Evolutionary conservation across 2,797 vertebrate species (phyloP).

Genomic region (Spea hammondii): DNA sequence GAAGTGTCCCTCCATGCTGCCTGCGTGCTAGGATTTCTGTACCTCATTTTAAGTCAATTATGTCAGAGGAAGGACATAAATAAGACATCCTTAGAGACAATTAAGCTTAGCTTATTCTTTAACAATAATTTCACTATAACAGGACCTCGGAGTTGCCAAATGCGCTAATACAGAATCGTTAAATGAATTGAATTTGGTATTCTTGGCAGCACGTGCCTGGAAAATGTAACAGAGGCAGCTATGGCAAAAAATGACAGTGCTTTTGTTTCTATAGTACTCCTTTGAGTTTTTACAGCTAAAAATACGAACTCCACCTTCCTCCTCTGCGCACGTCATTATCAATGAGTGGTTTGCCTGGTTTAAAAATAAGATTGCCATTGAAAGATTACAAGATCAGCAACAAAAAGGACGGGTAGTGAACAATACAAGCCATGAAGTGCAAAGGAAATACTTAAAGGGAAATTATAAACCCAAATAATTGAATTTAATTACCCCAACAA

Average conservation of each 20-base stretch:
- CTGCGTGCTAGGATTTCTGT: too few species aligned
- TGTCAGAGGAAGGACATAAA: background rate
- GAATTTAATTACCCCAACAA: too few species aligned
- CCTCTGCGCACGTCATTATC: conserved; percentile 19
- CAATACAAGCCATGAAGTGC: too few species aligned
- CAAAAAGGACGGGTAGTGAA: background rate
- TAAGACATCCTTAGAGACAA: background rate
- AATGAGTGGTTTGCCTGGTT: conserved; percentile 29
- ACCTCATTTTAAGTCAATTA: too few species aligned
- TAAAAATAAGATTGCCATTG: conserved; percentile 29
- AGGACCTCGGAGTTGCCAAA: conserved; percentile 15
- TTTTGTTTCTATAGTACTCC: conserved; percentile 34
- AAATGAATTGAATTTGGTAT: conserved; percentile 39
- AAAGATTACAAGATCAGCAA: background rate
- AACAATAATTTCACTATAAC: background rate
- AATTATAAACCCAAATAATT: too few species aligned
- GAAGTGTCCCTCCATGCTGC: too few species aligned
- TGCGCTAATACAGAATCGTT: conserved; percentile 32
- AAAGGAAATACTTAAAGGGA: too few species aligned
- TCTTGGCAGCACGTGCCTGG: conserved; percentile 21
- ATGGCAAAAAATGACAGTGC: background rate
- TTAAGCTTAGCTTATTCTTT: background rate
- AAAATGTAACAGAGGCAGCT: conserved; percentile 29
- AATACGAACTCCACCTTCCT: conserved; percentile 26
- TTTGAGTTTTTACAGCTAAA: conserved; percentile 30